These are phyloP conservation scores for Ips nitidus DNA, from an alignment of 1,140 invertebrate species.

Conservation along the genomic window DNA sequence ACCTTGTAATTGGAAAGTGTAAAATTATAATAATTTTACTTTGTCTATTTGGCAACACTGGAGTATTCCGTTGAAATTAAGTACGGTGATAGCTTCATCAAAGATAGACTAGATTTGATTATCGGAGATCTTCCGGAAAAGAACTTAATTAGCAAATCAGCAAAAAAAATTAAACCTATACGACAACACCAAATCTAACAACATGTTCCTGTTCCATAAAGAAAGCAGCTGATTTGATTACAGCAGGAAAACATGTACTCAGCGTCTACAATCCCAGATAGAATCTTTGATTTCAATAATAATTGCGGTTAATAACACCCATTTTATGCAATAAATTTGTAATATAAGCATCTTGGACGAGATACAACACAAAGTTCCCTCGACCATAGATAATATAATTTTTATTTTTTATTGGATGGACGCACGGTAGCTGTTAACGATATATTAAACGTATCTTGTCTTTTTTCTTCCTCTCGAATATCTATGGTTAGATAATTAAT, in stretches of 20 bases:
- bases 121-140: too few species aligned
- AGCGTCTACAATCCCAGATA: constrained; percentile 14
- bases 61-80: too few species aligned
- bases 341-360: constrained; percentile 32
- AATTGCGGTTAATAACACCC: constrained; percentile 36
- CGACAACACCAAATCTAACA: neutral
- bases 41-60: too few species aligned
- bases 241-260: constrained; percentile 23
- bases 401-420: constrained; percentile 30
- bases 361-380: constrained; percentile 34
- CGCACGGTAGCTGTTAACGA: constrained; percentile 17
- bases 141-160: too few species aligned
- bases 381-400: constrained; percentile 35
- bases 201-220: constrained; percentile 17
- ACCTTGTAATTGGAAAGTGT: too few species aligned
- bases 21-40: too few species aligned
- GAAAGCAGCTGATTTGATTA: constrained; percentile 27
- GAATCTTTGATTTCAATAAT: constrained; percentile 32
- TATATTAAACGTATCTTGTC: constrained; percentile 6
- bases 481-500: constrained; percentile 19
- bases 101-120: too few species aligned
- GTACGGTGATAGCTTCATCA: too few species aligned
- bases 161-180: constrained; percentile 5
- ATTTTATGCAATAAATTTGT: constrained; percentile 39
- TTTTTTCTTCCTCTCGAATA: constrained; percentile 26